Percentiles rank a stretch among this genome's conserved stretches.
Conservation (phyloP, 2,888 invertebrate genomes). For the Sminthurinus aureus region DNA sequence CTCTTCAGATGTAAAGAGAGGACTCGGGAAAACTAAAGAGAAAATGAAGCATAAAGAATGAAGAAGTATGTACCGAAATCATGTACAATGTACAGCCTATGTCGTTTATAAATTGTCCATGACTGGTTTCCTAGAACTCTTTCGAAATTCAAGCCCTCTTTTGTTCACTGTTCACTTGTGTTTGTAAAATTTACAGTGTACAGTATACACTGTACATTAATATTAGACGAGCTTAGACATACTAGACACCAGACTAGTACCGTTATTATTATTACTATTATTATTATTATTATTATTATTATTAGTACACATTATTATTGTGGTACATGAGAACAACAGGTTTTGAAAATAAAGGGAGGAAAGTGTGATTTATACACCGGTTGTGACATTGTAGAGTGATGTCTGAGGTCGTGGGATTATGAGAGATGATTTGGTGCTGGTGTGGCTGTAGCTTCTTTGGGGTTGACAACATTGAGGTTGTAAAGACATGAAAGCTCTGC, state of each 20-base stretch:
- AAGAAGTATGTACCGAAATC: too few relatives aligned
- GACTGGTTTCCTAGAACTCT: too few relatives aligned
- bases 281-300: too few relatives aligned
- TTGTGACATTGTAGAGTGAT: constrained; percentile 52
- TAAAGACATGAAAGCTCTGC: constrained; percentile 55
- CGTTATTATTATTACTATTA: too few relatives aligned
- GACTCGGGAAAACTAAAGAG: not conserved
- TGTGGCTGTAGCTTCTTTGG: constrained; percentile 47
- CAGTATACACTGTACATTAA: not conserved
- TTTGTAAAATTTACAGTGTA: not conserved
- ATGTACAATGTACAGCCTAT: too few relatives aligned
- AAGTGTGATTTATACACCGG: constrained; percentile 25
- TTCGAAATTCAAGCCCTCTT: too few relatives aligned
- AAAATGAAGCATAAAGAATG: not conserved
- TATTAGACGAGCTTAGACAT: too few relatives aligned
- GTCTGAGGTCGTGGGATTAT: constrained; percentile 53
- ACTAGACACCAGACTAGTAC: too few relatives aligned
- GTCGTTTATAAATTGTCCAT: too few relatives aligned
- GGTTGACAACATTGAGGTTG: constrained; percentile 54
- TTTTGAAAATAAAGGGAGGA: not conserved
- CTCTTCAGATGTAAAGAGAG: not conserved
- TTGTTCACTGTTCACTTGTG: too few relatives aligned
- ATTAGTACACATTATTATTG: too few relatives aligned
- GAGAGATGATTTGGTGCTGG: constrained; percentile 53
- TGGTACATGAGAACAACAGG: not conserved